Evolutionary conservation across 1,140 invertebrate species (phyloP).

Genomic region (Orchestia grillus): DNA sequence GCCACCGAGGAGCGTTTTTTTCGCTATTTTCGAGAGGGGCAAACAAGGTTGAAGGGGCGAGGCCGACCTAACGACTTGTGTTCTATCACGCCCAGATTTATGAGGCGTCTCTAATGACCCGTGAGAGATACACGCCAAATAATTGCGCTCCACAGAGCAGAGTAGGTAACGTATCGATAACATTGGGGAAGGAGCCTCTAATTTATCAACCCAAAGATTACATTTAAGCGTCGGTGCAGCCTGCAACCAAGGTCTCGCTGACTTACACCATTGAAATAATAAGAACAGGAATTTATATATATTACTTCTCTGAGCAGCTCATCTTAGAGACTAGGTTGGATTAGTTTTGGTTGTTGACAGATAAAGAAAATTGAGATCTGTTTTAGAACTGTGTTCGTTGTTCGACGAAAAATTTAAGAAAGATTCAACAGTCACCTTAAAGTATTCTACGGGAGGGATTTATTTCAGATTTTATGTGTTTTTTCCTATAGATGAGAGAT

Average conservation of each 20-base stretch:
- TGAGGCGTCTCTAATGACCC: slow-evolving; percentile 43
- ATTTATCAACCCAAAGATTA: background rate
- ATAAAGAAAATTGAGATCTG: background rate
- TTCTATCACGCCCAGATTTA: slow-evolving; percentile 45
- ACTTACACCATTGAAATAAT: background rate
- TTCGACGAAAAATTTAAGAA: background rate
- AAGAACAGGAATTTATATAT: too few species aligned
- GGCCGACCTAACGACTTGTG: slow-evolving; percentile 2
- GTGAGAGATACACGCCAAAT: slow-evolving; percentile 50
- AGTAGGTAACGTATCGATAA: slow-evolving; percentile 37
- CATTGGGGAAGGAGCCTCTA: background rate
- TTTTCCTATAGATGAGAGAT: too few species aligned
- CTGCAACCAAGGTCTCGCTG: background rate
- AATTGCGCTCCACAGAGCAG: background rate
- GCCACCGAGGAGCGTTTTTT: background rate
- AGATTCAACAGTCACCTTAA: too few species aligned
- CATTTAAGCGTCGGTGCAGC: background rate
- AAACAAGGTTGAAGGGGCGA: slow-evolving; percentile 34
- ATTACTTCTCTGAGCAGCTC: too few species aligned
- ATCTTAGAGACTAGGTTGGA: background rate
- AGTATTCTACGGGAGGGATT: too few species aligned
- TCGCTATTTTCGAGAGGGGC: background rate
- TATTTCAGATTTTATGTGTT: too few species aligned
- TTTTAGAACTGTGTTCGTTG: background rate
- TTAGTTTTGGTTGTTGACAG: too few species aligned